Base-by-base conservation (phyloP, 2,113 vertebrate genomes). In the Conger conger region DNA sequence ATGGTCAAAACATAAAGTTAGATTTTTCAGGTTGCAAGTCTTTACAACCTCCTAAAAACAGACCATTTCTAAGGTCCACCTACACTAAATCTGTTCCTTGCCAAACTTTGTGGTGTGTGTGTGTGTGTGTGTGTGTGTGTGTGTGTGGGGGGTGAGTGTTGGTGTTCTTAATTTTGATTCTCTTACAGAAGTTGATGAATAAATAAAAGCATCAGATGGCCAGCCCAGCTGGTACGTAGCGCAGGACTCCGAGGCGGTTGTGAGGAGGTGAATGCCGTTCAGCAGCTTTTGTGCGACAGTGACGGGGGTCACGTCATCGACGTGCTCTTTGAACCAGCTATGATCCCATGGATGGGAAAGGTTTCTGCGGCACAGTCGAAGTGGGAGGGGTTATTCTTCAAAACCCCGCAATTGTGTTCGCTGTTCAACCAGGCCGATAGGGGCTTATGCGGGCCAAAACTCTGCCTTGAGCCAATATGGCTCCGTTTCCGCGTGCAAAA, bases 261-360 rank as follows among this genome's bases (percentile, higher is more conserved):
- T 91, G 89, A 91, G 89, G 91, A 88, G 86, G 83, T 95, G 92
- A 94, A 94, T 93, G 90, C 93, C 77, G 85, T 76, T 88, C 18
- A 95, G 95, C 93, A 90, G 94, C 90, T 91, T 93, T 95, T 95
- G 95, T 95, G 92, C 88, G 88, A 82, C 86, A 86, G 90, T 89
- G 54, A 60, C 78, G 73, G 79, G 91, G 92, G 91, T 93, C 92
- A 92, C 91, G 89, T 94, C 95, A 94, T 93, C 45, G 94, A 88
- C 90, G 84, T 94, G 94, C 94, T 96, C 94, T 95, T 93, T 96
- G 95, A 96, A 94, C 95, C 95, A 95, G 94, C 96, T 96, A 96
- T 95, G 94, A 96, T 95, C 94, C 95, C 93, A 94, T 94, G 93
- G 94, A 93, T 92, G 90, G 90, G 93, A 93, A 92, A 91, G 91